Evolutionary conservation across 2,113 vertebrate species (phyloP), one percentile per base, ranked within the genome.

Genomic region (Colossoma macropomum): DNA sequence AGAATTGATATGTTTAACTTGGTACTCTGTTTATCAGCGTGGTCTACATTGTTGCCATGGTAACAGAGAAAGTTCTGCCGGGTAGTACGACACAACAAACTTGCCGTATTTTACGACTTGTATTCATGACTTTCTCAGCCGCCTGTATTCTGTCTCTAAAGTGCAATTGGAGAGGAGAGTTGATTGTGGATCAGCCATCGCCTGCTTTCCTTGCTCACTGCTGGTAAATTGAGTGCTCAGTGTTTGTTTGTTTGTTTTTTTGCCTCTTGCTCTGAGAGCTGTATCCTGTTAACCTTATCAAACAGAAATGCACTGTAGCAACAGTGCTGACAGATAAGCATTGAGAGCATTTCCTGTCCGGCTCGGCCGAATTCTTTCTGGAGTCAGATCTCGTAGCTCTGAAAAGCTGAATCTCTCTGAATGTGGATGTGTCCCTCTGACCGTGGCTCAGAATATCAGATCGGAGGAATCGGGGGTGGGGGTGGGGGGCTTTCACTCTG

Each of bases 241-340:
- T 69, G 16, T 75, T 71, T 17, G 15, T 45, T 70, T 71, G 28
- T 75, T 65, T 56, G 65, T 60, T 10, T 77, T 34, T 70, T 66
- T 56, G 16, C 9, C 52, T 70, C 34, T 62, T 60, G 38, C 81
- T 84, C 77, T 84, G 77, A 82, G 80, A 77, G 69, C 62, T 66
- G 77, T 66, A 73, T 79, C 45, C 77, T 71, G 28, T 52, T 73
- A 66, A 84, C 59, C 71, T 84, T 73, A 79, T 84, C 82, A 65
- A 84, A 72, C 82, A 73, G 82, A 65, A 65, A 84, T 71, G 81
- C 63, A 34, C 81, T 72, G 69, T 41, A 23, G 68, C 62, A 25
- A 60, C 66, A 77, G 13, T 34, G 75, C 48, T 83, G 75, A 72
- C 75, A 77, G 81, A 77, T 77, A 78, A 72, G 75, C 68, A 84